Percentiles rank a stretch among this genome's conserved stretches.
These are phyloP conservation scores for Sarcoramphus papa DNA, from an alignment of 2,797 vertebrate species.

Conservation along the genomic window DNA sequence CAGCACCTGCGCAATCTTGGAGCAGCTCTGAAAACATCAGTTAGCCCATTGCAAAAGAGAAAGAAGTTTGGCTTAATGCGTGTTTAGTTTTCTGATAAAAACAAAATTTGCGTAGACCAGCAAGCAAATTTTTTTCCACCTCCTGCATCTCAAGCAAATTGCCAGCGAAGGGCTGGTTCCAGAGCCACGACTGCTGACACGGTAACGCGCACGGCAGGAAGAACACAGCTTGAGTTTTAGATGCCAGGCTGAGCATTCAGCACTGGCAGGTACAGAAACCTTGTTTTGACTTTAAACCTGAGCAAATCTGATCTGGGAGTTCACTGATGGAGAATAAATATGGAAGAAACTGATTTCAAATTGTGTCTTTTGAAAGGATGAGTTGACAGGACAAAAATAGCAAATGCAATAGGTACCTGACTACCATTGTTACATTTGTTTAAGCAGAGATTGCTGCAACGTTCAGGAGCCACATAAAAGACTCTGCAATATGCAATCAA, in stretches of 20 bases:
- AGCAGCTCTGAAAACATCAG: not conserved
- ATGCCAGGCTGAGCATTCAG: constrained; percentile 50
- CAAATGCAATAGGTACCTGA: constrained; percentile 42
- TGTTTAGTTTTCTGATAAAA: not conserved
- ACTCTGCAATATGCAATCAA: constrained; percentile 48
- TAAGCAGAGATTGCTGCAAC: constrained; percentile 54
- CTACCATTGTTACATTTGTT: constrained; percentile 62
- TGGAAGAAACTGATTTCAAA: constrained; percentile 61
- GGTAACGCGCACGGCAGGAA: not conserved
- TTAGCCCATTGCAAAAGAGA: not conserved
- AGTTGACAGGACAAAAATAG: constrained; percentile 58
- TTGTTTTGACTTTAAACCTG: constrained; percentile 66
- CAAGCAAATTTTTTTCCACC: not conserved
- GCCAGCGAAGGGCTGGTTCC: not conserved
- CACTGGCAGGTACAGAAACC: constrained; percentile 36
- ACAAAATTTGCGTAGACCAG: not conserved
- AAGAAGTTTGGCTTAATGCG: not conserved
- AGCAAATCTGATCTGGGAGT: constrained; percentile 68
- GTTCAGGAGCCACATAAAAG: constrained; percentile 22
- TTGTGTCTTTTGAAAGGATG: constrained; percentile 51
- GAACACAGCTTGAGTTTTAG: constrained; percentile 63
- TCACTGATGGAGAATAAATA: constrained; percentile 61
- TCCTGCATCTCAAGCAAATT: not conserved
- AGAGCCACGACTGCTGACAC: not conserved
- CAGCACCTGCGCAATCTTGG: not conserved